Conservation (phyloP, 2,888 invertebrate species). For the Perizoma affinitatum region DNA sequence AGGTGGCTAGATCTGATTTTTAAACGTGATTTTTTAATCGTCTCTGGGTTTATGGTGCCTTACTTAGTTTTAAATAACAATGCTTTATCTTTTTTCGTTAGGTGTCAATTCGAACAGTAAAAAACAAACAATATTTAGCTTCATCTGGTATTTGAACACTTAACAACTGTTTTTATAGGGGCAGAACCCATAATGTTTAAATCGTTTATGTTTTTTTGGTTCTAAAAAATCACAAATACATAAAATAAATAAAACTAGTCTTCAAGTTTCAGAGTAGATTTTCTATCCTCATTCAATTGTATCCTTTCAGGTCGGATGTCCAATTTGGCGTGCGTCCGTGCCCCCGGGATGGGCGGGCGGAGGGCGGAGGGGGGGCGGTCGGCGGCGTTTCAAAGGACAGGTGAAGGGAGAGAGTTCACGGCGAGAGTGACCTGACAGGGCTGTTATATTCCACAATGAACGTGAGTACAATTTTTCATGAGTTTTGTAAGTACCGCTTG, state of each 20-base stretch:
- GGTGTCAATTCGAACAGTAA: too few species aligned
- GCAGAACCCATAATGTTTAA: too few species aligned
- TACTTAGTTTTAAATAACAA: too few species aligned
- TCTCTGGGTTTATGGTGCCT: too few species aligned
- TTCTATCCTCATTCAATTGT: slow-evolving; percentile 8
- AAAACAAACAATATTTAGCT: neutral
- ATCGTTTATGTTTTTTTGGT: too few species aligned
- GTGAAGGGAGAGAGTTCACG: slow-evolving; percentile 54
- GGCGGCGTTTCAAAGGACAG: slow-evolving; percentile 70
- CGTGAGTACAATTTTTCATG: too few species aligned
- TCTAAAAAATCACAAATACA: too few species aligned
- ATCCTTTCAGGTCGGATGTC: slow-evolving; percentile 23
- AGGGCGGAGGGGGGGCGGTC: slow-evolving; percentile 25
- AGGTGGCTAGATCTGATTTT: slow-evolving; percentile 9
- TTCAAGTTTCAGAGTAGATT: slow-evolving; percentile 8
- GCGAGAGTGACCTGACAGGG: slow-evolving; percentile 29
- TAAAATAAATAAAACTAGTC: neutral
- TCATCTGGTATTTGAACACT: too few species aligned
- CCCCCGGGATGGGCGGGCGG: slow-evolving; percentile 36
- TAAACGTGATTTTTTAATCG: too few species aligned
- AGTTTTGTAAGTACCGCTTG: too few species aligned
- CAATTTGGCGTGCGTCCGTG: slow-evolving; percentile 51
- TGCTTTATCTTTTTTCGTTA: too few species aligned
- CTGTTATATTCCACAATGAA: slow-evolving; percentile 4
- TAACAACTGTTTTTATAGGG: too few species aligned